Conservation (phyloP, 2,113 vertebrate genomes). For the Podarcis muralis region DNA sequence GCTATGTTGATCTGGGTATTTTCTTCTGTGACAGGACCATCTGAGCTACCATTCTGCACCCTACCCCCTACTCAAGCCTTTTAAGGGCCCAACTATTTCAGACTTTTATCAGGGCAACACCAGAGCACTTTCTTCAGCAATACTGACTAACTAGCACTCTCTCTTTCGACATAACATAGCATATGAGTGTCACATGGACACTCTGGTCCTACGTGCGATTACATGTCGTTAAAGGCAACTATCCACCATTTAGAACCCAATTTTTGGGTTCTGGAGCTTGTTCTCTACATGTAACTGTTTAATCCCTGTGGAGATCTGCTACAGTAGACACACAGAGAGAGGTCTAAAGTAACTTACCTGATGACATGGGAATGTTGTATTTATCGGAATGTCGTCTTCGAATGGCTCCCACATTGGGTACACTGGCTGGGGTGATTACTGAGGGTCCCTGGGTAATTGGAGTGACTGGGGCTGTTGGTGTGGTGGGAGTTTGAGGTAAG, state of each 20-base stretch:
- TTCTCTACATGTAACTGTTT: background rate
- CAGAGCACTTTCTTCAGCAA: conserved; percentile 20
- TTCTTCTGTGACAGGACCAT: conserved; percentile 6
- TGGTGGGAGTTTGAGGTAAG: conserved; percentile 99
- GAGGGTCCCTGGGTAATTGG: conserved; percentile 98
- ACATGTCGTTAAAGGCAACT: background rate
- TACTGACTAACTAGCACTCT: conserved; percentile 16
- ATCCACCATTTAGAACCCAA: background rate
- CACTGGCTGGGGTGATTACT: conserved; percentile 94
- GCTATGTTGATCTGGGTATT: conserved; percentile 37
- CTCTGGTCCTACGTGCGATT: background rate
- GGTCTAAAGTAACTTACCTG: conserved; percentile 83
- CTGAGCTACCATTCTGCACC: conserved; percentile 16
- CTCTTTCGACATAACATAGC: accelerated
- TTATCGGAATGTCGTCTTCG: conserved; percentile 98
- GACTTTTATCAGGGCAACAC: conserved; percentile 3
- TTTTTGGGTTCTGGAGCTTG: background rate
- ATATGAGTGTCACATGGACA: background rate
- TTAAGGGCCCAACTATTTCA: conserved; percentile 39
- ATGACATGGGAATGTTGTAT: conserved; percentile 98
- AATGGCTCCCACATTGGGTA: conserved; percentile 98
- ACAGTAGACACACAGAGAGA: background rate
- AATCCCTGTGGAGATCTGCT: background rate
- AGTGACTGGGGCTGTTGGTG: conserved; percentile 96
- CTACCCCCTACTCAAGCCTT: conserved; percentile 24